Evolutionary conservation across 2,113 vertebrate genomes (phyloP).

Genomic region (Solenodon paradoxus): DNA sequence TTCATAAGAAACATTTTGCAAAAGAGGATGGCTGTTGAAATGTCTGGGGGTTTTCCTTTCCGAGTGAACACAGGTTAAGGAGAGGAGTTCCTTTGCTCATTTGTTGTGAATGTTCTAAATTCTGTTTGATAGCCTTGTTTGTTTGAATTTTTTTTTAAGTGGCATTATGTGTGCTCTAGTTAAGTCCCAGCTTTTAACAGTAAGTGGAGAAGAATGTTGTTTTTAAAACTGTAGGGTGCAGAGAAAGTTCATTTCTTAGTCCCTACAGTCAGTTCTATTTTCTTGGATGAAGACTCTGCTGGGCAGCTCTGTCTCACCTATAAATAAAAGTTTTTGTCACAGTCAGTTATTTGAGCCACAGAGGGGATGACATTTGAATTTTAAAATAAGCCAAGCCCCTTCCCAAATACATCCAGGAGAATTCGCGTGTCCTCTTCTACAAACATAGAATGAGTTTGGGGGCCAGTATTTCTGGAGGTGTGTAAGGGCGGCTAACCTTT

Average conservation of each 20-base stretch:
- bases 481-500: neutral
- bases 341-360: constrained; percentile 46
- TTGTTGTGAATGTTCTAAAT: neutral
- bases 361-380: constrained; percentile 67
- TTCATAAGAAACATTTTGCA: constrained; percentile 74
- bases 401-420: neutral
- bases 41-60: constrained; percentile 48
- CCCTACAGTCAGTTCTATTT: constrained; percentile 11
- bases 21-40: constrained; percentile 68
- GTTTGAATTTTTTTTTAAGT: neutral
- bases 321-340: constrained; percentile 77
- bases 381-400: constrained; percentile 58
- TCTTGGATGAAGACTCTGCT: constrained; percentile 51
- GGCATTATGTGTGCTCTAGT: neutral
- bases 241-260: constrained; percentile 45
- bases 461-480: neutral
- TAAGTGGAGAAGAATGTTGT: neutral
- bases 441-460: neutral
- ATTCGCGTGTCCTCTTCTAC: neutral
- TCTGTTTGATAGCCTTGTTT: neutral
- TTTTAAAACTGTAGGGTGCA: constrained; percentile 10
- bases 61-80: neutral
- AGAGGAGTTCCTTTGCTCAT: neutral
- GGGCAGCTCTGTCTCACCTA: constrained; percentile 59
- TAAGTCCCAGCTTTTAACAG: neutral